Conservation (phyloP, 2,888 invertebrate genomes). For the Pecten maximus region DNA sequence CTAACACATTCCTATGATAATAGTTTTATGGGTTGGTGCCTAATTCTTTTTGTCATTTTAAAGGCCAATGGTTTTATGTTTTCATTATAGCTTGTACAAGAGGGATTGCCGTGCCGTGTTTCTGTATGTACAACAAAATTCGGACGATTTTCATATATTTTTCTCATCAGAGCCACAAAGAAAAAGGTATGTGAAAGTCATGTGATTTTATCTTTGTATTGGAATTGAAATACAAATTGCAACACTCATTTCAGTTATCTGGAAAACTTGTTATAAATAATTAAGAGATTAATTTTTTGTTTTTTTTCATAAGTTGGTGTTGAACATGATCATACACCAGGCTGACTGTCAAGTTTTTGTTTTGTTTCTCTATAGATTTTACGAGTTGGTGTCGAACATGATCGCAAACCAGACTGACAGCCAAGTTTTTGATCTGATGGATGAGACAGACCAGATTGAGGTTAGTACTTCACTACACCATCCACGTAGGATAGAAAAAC, state of each 20-base stretch:
- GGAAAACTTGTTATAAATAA: no score
- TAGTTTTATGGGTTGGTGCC: no score
- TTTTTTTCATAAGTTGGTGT: constrained; percentile 90
- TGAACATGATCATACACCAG: constrained; percentile 94
- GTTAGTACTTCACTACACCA: constrained; percentile 48
- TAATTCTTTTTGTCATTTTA: no score
- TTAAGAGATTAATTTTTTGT: background rate
- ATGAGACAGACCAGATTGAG: constrained; percentile 69
- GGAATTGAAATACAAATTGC: background rate
- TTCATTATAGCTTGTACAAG: constrained; percentile 91
- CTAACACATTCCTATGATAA: background rate
- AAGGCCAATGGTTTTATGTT: no score
- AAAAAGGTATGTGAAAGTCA: constrained; percentile 84
- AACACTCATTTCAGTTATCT: background rate
- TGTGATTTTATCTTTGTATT: background rate
- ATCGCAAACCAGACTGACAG: constrained; percentile 92
- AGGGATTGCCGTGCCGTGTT: constrained; percentile 97
- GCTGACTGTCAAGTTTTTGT: constrained; percentile 84
- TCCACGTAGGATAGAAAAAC: no score
- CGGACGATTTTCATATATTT: constrained; percentile 94
- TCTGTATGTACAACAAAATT: constrained; percentile 98
- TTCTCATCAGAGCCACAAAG: constrained; percentile 94
- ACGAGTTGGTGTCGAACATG: constrained; percentile 92
- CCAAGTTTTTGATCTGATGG: constrained; percentile 76
- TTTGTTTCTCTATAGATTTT: constrained; percentile 85